Percentiles rank a stretch among this genome's conserved stretches.
phyloP scores from a whole-genome alignment of 2,888 invertebrate genomes.

The Protodeltote pygarga region DNA sequence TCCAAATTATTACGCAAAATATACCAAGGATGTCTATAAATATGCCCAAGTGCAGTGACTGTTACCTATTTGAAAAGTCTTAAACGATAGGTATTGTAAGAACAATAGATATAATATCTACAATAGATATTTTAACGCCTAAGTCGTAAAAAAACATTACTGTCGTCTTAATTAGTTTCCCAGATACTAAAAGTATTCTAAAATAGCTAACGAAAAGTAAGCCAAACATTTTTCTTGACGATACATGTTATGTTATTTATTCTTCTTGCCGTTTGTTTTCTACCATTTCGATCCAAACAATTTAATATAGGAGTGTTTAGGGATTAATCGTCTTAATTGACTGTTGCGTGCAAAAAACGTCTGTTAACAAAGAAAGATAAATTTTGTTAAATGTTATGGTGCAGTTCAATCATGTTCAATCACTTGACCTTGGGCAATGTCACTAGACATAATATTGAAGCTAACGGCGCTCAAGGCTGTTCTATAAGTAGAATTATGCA shows the following conservation, averaged over 20 bases:
- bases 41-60: conserved; percentile 47
- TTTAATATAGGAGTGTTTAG: conserved; percentile 1
- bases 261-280: conserved; percentile 2
- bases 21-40: conserved; percentile 61
- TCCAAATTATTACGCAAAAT: conserved; percentile 46
- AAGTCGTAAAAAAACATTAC: conserved; percentile 3
- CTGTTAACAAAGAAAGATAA: conserved; percentile 21
- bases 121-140: conserved; percentile 7
- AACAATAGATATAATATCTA: no score
- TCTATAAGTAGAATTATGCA: conserved; percentile 62
- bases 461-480: conserved; percentile 69
- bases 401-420: conserved; percentile 51
- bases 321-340: conserved; percentile 15
- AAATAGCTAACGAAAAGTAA: conserved; percentile 37
- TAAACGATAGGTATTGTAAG: conserved; percentile 31
- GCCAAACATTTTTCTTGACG: conserved; percentile 24
- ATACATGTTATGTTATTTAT: conserved; percentile 3
- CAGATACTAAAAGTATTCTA: conserved; percentile 23
- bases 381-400: conserved; percentile 28
- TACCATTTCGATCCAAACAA: not conserved
- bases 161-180: conserved; percentile 21
- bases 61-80: conserved; percentile 17
- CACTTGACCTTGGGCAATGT: conserved; percentile 77
- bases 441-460: conserved; percentile 60
- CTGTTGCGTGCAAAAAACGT: conserved; percentile 5